Conservation (phyloP, 1,140 invertebrate species). For the Aricia agestis region DNA sequence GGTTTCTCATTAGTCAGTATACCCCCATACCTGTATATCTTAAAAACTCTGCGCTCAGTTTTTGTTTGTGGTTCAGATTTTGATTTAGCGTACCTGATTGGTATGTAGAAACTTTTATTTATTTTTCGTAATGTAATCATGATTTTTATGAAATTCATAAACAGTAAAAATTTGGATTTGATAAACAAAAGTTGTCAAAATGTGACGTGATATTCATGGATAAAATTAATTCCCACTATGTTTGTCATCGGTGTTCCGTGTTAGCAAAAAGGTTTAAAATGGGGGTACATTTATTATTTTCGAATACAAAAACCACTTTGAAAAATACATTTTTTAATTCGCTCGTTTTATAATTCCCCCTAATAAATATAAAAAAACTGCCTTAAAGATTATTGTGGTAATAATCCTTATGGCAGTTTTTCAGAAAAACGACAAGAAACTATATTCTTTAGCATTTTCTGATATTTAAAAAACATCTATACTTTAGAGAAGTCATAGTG, state of each 20-base stretch:
- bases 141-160: not conserved
- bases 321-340: no score
- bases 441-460: no score
- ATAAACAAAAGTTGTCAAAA: not conserved
- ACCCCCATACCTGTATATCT: constrained; percentile 57
- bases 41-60: constrained; percentile 47
- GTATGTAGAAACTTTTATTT: not conserved
- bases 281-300: no score
- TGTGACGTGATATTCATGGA: not conserved
- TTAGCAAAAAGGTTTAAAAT: not conserved
- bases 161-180: not conserved
- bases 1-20: constrained; percentile 79
- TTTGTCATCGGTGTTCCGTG: not conserved
- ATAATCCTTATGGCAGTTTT: no score
- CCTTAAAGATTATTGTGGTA: no score
- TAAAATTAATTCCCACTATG: no score
- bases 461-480: no score
- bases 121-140: not conserved
- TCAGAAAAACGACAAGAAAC: no score
- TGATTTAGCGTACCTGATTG: not conserved
- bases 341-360: no score
- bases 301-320: no score
- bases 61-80: constrained; percentile 77
- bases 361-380: no score
- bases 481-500: no score